These are phyloP conservation scores for Julus scanicus DNA, from an alignment of 2,888 invertebrate genomes.

Conservation along the genomic window DNA sequence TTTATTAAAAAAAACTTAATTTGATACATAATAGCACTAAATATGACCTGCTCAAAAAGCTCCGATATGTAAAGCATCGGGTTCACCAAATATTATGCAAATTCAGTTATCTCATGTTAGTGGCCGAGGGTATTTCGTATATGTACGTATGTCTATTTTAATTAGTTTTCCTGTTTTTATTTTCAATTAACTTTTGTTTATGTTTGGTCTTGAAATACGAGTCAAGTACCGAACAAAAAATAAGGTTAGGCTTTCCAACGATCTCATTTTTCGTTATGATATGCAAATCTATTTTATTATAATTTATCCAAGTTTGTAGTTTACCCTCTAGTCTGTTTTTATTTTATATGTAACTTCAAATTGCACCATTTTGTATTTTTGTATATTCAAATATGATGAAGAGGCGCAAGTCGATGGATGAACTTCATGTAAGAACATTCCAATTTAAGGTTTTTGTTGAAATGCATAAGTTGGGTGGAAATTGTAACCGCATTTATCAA, in stretches of 20 bases:
- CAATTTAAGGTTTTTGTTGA: neutral
- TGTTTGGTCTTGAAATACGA: neutral
- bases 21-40: no score
- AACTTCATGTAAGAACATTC: no score
- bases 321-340: conserved; percentile 1
- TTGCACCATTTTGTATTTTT: neutral
- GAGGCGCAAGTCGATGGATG: neutral
- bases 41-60: no score
- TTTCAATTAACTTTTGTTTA: neutral
- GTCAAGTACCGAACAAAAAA: neutral
- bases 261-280: conserved; percentile 11
- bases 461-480: neutral
- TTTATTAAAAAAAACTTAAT: no score
- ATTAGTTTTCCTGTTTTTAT: neutral
- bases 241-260: neutral
- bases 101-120: neutral
- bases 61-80: no score
- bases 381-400: neutral
- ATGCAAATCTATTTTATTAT: conserved; percentile 3
- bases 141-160: neutral
- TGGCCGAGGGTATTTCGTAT: neutral
- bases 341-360: neutral
- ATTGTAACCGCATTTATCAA: neutral
- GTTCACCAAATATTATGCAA: neutral
- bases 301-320: conserved; percentile 10